phyloP scores from a whole-genome alignment of 2,113 vertebrate genomes.

The Daubentonia madagascariensis region DNA sequence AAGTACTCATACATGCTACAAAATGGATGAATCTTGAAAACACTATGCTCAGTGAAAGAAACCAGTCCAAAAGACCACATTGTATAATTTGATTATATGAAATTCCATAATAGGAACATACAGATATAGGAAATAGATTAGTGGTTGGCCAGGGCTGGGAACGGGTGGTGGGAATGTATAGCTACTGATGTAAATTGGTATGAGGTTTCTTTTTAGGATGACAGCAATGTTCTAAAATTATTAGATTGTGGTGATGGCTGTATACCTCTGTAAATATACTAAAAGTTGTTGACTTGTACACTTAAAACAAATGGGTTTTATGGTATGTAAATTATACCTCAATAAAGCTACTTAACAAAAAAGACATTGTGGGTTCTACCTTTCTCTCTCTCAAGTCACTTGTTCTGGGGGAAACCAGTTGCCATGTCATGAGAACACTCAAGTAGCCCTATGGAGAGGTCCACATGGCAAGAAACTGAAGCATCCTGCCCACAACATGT shows the following conservation, averaged over 20 bases:
- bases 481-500: background rate
- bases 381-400: background rate
- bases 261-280: constrained; percentile 41
- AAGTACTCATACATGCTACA: background rate
- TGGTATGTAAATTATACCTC: background rate
- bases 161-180: background rate
- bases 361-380: background rate
- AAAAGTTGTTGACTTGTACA: background rate
- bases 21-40: background rate
- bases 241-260: background rate
- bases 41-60: background rate
- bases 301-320: background rate
- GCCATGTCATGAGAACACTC: background rate
- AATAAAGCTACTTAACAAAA: background rate
- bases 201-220: background rate
- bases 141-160: background rate
- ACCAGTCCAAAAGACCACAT: background rate
- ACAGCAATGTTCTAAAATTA: constrained; percentile 48
- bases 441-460: background rate
- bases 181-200: background rate
- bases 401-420: background rate
- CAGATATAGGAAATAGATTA: background rate
- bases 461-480: background rate
- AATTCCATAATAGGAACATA: background rate
- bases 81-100: background rate